Percentiles rank a stretch among this genome's conserved stretches.
Conservation (phyloP, 2,113 vertebrate genomes). For the Thinocorus orbignyianus region DNA sequence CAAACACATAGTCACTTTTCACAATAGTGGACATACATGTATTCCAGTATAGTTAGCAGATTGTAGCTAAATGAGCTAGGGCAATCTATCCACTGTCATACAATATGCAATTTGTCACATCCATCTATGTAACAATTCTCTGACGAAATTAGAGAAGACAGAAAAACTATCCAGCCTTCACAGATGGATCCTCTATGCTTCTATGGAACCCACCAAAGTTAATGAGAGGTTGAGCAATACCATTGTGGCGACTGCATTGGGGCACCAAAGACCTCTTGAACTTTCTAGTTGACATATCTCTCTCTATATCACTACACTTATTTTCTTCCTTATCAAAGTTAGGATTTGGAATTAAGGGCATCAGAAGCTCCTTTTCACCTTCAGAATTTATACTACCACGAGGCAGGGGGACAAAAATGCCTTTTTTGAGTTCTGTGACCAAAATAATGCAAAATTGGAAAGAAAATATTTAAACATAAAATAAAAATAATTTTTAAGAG, state of each 20-base stretch:
- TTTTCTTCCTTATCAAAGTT: neutral
- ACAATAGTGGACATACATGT: neutral
- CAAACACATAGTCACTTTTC: neutral
- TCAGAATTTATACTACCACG: neutral
- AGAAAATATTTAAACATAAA: neutral
- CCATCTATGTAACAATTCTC: neutral
- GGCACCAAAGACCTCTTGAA: neutral
- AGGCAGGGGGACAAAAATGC: accelerated
- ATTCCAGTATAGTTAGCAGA: neutral
- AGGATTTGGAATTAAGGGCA: neutral
- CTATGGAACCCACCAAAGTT: neutral
- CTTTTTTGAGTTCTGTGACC: neutral
- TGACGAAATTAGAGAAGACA: neutral
- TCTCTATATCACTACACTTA: neutral
- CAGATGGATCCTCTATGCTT: neutral
- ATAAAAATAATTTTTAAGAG: neutral
- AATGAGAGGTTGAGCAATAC: neutral
- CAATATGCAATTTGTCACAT: neutral
- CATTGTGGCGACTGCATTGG: neutral
- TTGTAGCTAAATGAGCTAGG: neutral
- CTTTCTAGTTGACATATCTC: neutral
- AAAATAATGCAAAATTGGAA: neutral
- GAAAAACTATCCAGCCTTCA: neutral
- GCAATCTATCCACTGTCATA: neutral
- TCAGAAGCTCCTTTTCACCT: neutral